These are phyloP conservation scores for Bombus waltoni DNA, from an alignment of 1,140 invertebrate genomes.

Conservation along the genomic window DNA sequence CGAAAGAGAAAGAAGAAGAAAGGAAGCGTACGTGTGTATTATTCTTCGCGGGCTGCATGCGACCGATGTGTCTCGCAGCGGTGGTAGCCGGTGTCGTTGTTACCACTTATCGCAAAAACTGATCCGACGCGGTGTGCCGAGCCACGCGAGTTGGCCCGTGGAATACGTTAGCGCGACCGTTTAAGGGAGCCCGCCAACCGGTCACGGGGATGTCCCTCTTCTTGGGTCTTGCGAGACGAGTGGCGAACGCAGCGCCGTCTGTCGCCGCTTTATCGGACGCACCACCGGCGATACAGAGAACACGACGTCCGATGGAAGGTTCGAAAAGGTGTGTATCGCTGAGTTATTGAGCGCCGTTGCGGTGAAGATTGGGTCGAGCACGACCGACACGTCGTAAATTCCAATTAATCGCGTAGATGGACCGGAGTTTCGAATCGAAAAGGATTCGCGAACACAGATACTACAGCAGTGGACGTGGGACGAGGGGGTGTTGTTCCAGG, in stretches of 20 bases:
- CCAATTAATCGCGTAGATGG: not conserved
- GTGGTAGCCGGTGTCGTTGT: constrained; percentile 59
- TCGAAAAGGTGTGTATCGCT: not conserved
- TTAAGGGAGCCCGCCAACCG: constrained; percentile 46
- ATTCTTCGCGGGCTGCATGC: constrained; percentile 22
- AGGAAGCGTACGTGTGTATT: not conserved
- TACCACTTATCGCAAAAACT: constrained; percentile 70
- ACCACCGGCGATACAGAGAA: not conserved
- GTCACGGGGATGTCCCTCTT: not conserved
- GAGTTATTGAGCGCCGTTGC: not conserved
- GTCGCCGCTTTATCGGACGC: not conserved
- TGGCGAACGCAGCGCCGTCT: not conserved
- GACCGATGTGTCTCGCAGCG: constrained; percentile 50
- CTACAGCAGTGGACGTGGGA: too few species aligned
- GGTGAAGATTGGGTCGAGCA: not conserved
- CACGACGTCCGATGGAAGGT: not conserved
- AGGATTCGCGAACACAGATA: not conserved
- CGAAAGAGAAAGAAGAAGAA: too few species aligned
- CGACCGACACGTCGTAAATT: not conserved
- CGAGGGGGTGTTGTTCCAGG: too few species aligned
- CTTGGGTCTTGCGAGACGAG: not conserved
- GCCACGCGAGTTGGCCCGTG: constrained; percentile 56
- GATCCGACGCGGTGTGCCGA: constrained; percentile 54
- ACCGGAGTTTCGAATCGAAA: not conserved
- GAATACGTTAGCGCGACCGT: constrained; percentile 61